Evolutionary conservation across 1,140 invertebrate species (phyloP).

Genomic region (Drosophila watanabei): DNA sequence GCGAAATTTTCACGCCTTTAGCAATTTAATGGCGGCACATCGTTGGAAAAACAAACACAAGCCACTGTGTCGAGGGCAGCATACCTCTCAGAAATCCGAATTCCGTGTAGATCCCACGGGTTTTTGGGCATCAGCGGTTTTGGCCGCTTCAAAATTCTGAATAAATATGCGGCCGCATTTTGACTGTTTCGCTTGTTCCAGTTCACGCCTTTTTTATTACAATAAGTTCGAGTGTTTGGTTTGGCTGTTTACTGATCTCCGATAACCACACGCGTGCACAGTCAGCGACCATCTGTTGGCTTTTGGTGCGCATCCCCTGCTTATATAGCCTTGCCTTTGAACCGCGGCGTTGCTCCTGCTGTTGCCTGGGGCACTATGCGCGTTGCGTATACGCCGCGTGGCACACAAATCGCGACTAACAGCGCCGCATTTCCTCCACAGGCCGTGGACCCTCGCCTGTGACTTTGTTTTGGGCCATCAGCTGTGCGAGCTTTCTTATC

Average conservation of each 20-base stretch:
- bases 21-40: constrained; percentile 63
- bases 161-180: constrained; percentile 38
- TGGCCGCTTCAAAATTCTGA: constrained; percentile 21
- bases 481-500: constrained; percentile 80
- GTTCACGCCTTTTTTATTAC: constrained; percentile 39
- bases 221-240: constrained; percentile 45
- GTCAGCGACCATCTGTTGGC: constrained; percentile 82
- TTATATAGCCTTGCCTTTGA: constrained; percentile 60
- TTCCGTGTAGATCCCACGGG: constrained; percentile 17
- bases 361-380: constrained; percentile 5
- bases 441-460: constrained; percentile 46
- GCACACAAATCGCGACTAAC: constrained; percentile 65
- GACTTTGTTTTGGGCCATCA: constrained; percentile 65
- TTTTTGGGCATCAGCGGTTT: constrained; percentile 11
- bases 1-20: constrained; percentile 65
- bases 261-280: constrained; percentile 73
- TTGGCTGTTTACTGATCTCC: constrained; percentile 45
- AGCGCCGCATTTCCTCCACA: constrained; percentile 39
- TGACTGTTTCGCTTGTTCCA: constrained; percentile 27
- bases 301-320: constrained; percentile 54
- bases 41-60: constrained; percentile 60
- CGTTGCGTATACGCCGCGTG: constrained; percentile 77
- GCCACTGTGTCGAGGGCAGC: constrained; percentile 16
- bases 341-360: constrained; percentile 2
- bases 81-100: constrained; percentile 34